Evolutionary conservation across 2,888 invertebrate genomes (phyloP).

Genomic region (Agonopterix arenella): DNA sequence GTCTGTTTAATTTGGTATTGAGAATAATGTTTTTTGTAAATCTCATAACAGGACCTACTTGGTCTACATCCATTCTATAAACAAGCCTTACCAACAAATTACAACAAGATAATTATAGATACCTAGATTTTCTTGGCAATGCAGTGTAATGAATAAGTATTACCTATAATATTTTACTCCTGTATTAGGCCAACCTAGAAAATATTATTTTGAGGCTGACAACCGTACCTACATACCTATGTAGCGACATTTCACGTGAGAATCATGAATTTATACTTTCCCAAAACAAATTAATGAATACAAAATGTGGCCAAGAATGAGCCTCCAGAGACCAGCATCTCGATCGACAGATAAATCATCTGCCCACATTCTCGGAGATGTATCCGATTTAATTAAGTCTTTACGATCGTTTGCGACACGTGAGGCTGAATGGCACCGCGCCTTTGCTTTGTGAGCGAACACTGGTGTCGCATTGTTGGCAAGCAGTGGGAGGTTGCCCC

Average conservation of each 20-base stretch:
- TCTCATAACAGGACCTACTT: neutral
- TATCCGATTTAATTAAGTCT: conserved; percentile 70
- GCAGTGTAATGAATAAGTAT: no score
- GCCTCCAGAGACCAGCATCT: conserved; percentile 20
- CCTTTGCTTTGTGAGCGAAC: conserved; percentile 31
- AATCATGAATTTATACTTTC: neutral
- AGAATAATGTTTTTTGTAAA: no score
- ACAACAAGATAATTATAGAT: no score
- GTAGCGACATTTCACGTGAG: neutral
- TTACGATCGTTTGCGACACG: conserved; percentile 54
- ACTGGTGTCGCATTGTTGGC: conserved; percentile 56
- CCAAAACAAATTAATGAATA: neutral
- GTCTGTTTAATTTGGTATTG: no score
- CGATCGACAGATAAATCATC: conserved; percentile 52
- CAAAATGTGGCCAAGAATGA: conserved; percentile 6
- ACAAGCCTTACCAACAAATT: no score
- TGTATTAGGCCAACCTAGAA: no score
- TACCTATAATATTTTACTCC: no score
- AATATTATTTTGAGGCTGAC: no score
- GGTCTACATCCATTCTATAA: no score
- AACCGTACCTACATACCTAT: no score
- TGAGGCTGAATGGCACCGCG: conserved; percentile 49
- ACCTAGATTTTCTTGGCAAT: no score
- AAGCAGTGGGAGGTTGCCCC: conserved; percentile 66
- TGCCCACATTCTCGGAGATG: conserved; percentile 49